These are phyloP conservation scores for Ochropacha duplaris DNA, from an alignment of 2,888 invertebrate genomes.

Conservation along the genomic window DNA sequence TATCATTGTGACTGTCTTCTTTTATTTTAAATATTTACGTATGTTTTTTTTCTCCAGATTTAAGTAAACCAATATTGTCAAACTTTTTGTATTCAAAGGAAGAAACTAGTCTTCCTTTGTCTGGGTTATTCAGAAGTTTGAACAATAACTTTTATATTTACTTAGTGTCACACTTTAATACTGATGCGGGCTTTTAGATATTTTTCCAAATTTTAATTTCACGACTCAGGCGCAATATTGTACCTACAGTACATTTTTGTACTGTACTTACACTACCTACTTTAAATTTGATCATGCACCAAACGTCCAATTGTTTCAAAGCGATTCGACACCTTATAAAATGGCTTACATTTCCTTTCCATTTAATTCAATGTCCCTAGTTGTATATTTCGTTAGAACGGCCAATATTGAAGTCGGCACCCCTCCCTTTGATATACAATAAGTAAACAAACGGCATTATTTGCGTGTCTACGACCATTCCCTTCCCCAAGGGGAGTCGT, in stretches of 20 bases:
- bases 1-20: background rate
- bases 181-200: no score
- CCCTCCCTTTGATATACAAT: background rate
- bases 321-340: background rate
- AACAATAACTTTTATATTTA: no score
- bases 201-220: no score
- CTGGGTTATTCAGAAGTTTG: no score
- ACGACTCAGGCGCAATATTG: no score
- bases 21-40: no score
- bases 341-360: background rate
- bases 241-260: no score
- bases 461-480: background rate
- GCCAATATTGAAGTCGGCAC: background rate
- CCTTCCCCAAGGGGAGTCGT: background rate
- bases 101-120: no score
- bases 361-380: background rate
- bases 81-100: no score
- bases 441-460: conserved; percentile 1
- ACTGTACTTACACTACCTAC: background rate
- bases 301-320: background rate
- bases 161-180: no score
- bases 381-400: background rate
- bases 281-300: background rate
- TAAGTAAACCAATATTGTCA: no score
- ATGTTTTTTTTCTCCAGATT: no score